Percentiles rank a stretch among this genome's conserved stretches.
Conservation (phyloP, 2,888 invertebrate species). For the Embidobia sp. region DNA sequence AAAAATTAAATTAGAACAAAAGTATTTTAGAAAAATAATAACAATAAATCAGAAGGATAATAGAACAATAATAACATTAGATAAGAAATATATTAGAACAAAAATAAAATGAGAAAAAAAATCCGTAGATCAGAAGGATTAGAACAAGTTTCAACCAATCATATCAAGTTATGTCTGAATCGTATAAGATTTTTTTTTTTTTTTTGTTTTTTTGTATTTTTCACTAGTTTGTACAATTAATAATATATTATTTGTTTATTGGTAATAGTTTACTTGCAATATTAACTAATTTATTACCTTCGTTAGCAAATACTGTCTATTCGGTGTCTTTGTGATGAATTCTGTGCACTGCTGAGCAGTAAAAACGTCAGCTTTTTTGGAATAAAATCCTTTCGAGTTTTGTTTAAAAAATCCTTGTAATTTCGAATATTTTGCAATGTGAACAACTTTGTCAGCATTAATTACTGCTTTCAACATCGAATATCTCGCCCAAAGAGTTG, state of each 20-base stretch:
- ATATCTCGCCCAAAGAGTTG: conserved; percentile 10
- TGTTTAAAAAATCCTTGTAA: conserved; percentile 9
- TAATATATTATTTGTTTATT: not conserved
- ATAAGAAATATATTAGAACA: no score
- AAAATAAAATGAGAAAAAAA: no score
- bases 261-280: not conserved
- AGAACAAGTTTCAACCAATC: no score
- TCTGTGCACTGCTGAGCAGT: conserved; percentile 1
- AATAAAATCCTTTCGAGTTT: not conserved
- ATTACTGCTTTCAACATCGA: not conserved
- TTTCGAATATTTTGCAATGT: conserved; percentile 2
- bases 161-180: no score
- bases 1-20: no score
- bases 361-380: not conserved
- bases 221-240: no score
- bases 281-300: no score
- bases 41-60: no score
- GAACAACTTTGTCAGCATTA: not conserved
- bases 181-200: no score
- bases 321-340: conserved; percentile 2
- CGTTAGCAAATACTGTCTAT: not conserved
- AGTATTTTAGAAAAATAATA: no score
- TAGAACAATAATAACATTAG: no score
- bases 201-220: not conserved
- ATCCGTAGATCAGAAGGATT: no score